phyloP scores from a whole-genome alignment of 2,888 invertebrate species.

The Eumacrocentrus americanus region DNA sequence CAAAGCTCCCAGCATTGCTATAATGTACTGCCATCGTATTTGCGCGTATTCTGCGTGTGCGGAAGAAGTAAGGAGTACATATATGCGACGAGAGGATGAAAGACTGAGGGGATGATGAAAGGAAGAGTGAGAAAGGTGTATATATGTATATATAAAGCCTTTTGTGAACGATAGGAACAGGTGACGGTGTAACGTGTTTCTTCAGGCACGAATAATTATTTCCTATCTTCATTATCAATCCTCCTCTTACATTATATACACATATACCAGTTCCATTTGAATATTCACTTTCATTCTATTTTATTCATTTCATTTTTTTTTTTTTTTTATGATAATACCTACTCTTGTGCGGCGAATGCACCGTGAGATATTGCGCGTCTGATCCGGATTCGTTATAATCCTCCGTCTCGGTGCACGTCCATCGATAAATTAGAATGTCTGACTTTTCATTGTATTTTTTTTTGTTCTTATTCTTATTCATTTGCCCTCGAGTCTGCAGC shows the following conservation, averaged over 20 bases:
- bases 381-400: slow-evolving; percentile 33
- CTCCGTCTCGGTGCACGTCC: slow-evolving; percentile 20
- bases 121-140: not conserved
- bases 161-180: slow-evolving; percentile 29
- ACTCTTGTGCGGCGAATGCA: too few species aligned
- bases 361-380: too few species aligned
- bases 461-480: slow-evolving; percentile 30
- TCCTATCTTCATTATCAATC: slow-evolving; percentile 25
- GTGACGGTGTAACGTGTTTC: slow-evolving; percentile 25
- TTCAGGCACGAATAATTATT: slow-evolving; percentile 19
- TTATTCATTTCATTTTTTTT: too few species aligned
- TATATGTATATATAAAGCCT: not conserved
- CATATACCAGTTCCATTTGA: slow-evolving; percentile 10
- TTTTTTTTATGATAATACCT: too few species aligned
- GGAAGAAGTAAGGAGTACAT: not conserved
- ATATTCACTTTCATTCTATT: not conserved
- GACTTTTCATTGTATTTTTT: too few species aligned
- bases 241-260: not conserved
- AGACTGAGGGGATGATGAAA: too few species aligned
- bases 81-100: too few species aligned
- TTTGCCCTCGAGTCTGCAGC: slow-evolving; percentile 35
- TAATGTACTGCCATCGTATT: slow-evolving; percentile 21
- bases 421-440: slow-evolving; percentile 40
- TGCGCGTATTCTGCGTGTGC: slow-evolving; percentile 15
- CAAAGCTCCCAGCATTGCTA: slow-evolving; percentile 35